A percentile compares a stretch with the other conserved stretches of the same genome.
These are phyloP conservation scores for Marmota flaviventris DNA, from an alignment of 2,113 vertebrate species.

Conservation along the genomic window DNA sequence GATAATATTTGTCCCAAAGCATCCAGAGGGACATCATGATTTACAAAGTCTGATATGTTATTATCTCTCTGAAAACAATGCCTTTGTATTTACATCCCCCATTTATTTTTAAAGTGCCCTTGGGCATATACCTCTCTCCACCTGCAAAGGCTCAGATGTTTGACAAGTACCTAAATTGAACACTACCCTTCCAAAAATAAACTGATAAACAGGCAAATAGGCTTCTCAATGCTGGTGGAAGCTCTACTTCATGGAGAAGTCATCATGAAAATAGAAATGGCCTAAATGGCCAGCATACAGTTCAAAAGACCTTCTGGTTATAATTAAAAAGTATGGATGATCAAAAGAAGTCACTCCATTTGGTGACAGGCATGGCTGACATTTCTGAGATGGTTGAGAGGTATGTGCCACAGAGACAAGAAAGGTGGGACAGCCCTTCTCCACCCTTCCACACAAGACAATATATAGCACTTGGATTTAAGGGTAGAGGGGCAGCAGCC, in stretches of 20 bases:
- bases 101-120: conserved; percentile 76
- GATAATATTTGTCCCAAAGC: conserved; percentile 46
- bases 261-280: conserved; percentile 50
- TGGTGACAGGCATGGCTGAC: conserved; percentile 39
- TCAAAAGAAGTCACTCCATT: conserved; percentile 18
- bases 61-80: conserved; percentile 73
- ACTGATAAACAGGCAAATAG: conserved; percentile 36
- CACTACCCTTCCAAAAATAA: conserved; percentile 60
- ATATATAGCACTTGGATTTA: conserved; percentile 81
- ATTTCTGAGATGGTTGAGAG: conserved; percentile 86
- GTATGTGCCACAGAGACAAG: conserved; percentile 85
- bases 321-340: conserved; percentile 42
- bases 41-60: conserved; percentile 60
- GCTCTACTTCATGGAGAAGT: conserved; percentile 51
- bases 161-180: conserved; percentile 77
- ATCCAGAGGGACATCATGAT: conserved; percentile 59
- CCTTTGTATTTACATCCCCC: conserved; percentile 73
- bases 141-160: conserved; percentile 70
- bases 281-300: conserved; percentile 2
- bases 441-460: conserved; percentile 85
- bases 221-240: conserved; percentile 64
- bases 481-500: conserved; percentile 80
- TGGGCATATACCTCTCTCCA: conserved; percentile 86
- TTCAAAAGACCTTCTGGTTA: conserved; percentile 38
- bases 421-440: conserved; percentile 79